Conservation (phyloP, 1,140 invertebrate species). For the Leptoteleia sp. region DNA sequence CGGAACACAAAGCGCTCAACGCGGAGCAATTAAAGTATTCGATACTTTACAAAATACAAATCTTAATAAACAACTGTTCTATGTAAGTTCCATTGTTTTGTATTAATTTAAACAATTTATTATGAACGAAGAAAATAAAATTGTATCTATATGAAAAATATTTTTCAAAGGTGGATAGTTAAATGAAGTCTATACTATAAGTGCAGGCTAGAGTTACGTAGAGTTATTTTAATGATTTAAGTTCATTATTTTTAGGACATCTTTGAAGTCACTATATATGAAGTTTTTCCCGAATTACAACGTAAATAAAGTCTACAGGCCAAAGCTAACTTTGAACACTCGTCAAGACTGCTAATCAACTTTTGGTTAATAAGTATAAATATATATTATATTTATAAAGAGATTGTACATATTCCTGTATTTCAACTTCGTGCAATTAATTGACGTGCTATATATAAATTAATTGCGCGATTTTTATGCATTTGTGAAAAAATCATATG, state of each 20-base stretch:
- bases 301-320: slow-evolving; percentile 67
- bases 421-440: too few relatives aligned
- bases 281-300: slow-evolving; percentile 89
- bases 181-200: too few relatives aligned
- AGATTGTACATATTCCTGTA: too few relatives aligned
- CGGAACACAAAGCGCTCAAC: slow-evolving; percentile 90
- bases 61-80: slow-evolving; percentile 95
- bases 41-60: slow-evolving; percentile 91
- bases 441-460: too few relatives aligned
- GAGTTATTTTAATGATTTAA: not conserved
- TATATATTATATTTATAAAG: not conserved
- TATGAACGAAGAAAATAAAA: too few relatives aligned
- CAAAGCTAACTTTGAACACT: slow-evolving; percentile 43
- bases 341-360: slow-evolving; percentile 38
- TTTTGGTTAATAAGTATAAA: slow-evolving; percentile 18
- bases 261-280: slow-evolving; percentile 86
- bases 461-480: not conserved
- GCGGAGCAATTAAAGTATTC: slow-evolving; percentile 92
- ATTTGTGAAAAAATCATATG: not conserved
- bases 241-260: slow-evolving; percentile 84
- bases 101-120: slow-evolving; percentile 2
- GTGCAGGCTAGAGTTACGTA: too few relatives aligned
- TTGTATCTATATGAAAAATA: too few relatives aligned
- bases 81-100: slow-evolving; percentile 86
- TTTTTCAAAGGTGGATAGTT: too few relatives aligned